phyloP scores from a whole-genome alignment of 2,888 invertebrate genomes.

The Horisme vitalbata region DNA sequence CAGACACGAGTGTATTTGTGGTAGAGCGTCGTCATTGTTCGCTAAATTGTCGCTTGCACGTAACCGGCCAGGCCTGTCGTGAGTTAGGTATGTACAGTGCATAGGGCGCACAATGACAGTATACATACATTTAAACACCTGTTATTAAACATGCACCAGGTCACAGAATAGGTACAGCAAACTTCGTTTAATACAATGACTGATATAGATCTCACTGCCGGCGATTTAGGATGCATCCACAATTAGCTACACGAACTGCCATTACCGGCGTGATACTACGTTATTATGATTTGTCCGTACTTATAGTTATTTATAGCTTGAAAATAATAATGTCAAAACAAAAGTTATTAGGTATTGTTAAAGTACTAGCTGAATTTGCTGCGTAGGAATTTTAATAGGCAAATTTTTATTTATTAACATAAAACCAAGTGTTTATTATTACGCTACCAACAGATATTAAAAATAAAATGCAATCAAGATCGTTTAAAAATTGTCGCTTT shows the following conservation, averaged over 20 bases:
- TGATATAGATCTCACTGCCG: slow-evolving; percentile 70
- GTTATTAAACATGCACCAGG: slow-evolving; percentile 78
- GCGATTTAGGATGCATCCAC: slow-evolving; percentile 69
- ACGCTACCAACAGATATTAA: no score
- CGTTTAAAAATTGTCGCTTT: no score
- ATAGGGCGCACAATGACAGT: slow-evolving; percentile 70
- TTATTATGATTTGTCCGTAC: slow-evolving; percentile 56
- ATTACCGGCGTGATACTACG: slow-evolving; percentile 49
- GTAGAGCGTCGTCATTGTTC: slow-evolving; percentile 80
- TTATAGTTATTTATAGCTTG: slow-evolving; percentile 1
- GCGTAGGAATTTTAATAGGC: no score
- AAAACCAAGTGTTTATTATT: no score
- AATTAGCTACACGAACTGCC: slow-evolving; percentile 52
- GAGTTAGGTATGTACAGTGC: slow-evolving; percentile 75
- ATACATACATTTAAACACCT: slow-evolving; percentile 80
- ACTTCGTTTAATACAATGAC: slow-evolving; percentile 75
- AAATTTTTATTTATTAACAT: no score
- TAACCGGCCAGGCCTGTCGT: slow-evolving; percentile 79
- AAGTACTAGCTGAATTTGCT: no score
- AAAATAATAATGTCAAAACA: no score
- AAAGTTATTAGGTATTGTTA: no score
- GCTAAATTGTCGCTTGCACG: slow-evolving; percentile 82
- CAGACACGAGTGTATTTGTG: slow-evolving; percentile 74
- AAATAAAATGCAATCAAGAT: no score
- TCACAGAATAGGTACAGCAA: slow-evolving; percentile 65